Base-by-base conservation (phyloP, 1,140 invertebrate genomes). In the Halesus radiatus region DNA sequence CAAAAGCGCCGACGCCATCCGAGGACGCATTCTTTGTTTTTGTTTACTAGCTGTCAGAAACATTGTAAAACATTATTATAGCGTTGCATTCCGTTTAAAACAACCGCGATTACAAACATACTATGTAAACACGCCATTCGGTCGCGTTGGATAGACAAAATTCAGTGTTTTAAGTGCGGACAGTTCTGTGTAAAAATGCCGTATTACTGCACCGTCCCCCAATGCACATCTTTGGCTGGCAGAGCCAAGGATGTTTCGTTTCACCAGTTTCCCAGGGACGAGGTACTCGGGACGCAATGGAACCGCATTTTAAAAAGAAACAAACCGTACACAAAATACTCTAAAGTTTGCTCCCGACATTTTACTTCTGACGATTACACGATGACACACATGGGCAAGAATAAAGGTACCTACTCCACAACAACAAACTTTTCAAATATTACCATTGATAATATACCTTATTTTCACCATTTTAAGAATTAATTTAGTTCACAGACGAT, bases 281-380 rank as follows among this genome's bases (percentile, higher is more conserved):
- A 87, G 75, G 86, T 86, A 29, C 81, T 89, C 13, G 88, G 87
- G 6, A 86, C 86, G 75, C 62, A 87, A 18, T 89, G 88, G 88
- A 89, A 89, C 83, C 82, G 85, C 52, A 87, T 89, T 74, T 79
- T 89, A 0, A 89, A 88, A 83, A 83, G 88, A 78, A 87, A 88
- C 13, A 89, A 89, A 81, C 88, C 88, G 5, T 88, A 88, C 62
- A 89, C 88, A 7, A 89, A 89, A 78, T 89, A 89, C 81, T 89
- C 88, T 13, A 89, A 89, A 88, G 88, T 89, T 3, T 89, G 88
- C 78, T 89, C 88, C 76, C 83, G 88, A 76, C 88, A 89, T 80
- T 89, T 89, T 32, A 89, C 84, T 74, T 84, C 87, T 6, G 86
- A 88, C 52, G 88, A 89, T 81, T 89, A 89, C 75, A 89, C 87